phyloP scores from a whole-genome alignment of 2,888 invertebrate species.

The Lasioglossum malachurum region DNA sequence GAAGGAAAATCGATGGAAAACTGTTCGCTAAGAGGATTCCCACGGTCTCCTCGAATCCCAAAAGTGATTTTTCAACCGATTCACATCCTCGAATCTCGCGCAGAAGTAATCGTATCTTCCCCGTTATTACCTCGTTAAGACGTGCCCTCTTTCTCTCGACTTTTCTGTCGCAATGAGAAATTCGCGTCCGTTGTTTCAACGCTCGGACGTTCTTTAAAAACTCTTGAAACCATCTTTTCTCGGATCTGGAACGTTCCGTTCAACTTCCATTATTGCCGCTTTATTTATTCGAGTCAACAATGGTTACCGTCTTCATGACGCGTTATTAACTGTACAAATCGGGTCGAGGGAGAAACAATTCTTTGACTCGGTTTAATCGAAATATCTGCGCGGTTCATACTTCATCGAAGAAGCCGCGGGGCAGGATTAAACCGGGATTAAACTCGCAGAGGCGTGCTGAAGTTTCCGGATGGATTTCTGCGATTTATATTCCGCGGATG shows the following conservation, averaged over 20 bases:
- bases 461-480: not conserved
- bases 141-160: not conserved
- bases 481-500: not conserved
- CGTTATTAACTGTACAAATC: not conserved
- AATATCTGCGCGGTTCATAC: not conserved
- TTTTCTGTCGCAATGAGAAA: not conserved
- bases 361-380: not conserved
- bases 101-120: not conserved
- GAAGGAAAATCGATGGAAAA: not conserved
- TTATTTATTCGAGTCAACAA: not conserved
- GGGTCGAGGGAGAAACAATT: not conserved
- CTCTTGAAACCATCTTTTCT: not conserved
- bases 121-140: not conserved
- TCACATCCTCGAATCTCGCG: constrained; percentile 3
- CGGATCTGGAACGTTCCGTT: not conserved
- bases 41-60: not conserved
- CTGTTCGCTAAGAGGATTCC: not conserved
- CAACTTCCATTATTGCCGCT: not conserved
- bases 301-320: not conserved
- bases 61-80: constrained; percentile 1
- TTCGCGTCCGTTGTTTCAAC: not conserved
- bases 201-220: not conserved
- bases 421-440: not conserved
- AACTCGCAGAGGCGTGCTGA: not conserved
- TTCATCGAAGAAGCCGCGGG: not conserved